phyloP scores from a whole-genome alignment of 1,140 invertebrate species.

The Euwallacea similis region DNA sequence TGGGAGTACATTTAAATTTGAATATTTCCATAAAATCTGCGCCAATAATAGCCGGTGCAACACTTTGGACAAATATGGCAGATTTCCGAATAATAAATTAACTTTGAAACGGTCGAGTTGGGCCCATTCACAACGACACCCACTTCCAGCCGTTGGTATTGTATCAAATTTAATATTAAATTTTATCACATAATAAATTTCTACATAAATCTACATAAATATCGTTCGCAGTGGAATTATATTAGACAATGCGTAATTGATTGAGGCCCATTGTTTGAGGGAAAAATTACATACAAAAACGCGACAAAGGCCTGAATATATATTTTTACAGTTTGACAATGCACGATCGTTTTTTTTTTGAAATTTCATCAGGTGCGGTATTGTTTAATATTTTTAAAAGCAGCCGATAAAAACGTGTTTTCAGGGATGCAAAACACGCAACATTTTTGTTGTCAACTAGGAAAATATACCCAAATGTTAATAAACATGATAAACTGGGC shows the following conservation, averaged over 20 bases:
- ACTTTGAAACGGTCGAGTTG: background rate
- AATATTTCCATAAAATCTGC: background rate
- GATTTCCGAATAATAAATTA: background rate
- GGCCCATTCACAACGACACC: background rate
- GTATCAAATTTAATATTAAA: constrained; percentile 4
- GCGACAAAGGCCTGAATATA: too few relatives aligned
- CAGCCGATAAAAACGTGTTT: too few relatives aligned
- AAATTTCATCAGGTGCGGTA: too few relatives aligned
- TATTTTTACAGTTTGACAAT: too few relatives aligned
- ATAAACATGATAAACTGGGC: too few relatives aligned
- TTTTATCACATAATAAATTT: constrained; percentile 4
- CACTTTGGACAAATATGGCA: constrained; percentile 1
- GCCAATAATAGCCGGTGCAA: background rate
- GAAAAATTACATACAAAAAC: background rate
- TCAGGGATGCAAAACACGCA: too few relatives aligned
- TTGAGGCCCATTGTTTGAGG: background rate
- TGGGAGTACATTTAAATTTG: constrained; percentile 3
- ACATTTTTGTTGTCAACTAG: too few relatives aligned
- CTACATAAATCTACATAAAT: background rate
- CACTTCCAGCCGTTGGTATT: background rate
- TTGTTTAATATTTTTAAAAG: too few relatives aligned
- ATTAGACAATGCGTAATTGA: constrained; percentile 3
- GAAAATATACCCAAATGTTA: too few relatives aligned
- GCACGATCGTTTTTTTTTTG: too few relatives aligned
- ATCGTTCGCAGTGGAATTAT: background rate